Percentiles rank a stretch among this genome's conserved stretches.
phyloP scores from a whole-genome alignment of 1,140 invertebrate genomes.

The Caligus rogercresseyi region DNA sequence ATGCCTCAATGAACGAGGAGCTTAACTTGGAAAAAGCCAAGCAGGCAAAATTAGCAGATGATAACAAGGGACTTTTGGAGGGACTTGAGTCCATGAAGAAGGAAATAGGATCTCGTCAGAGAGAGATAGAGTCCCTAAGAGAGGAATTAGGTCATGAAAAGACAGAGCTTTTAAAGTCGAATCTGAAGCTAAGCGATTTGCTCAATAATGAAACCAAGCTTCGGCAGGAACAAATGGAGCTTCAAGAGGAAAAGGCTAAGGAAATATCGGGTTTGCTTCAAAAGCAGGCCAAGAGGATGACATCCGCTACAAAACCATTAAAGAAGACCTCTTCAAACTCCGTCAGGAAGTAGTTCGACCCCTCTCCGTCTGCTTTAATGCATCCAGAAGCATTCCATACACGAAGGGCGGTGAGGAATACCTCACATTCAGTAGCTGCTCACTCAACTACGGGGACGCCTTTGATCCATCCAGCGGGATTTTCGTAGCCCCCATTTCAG shows the following conservation, averaged over 20 bases:
- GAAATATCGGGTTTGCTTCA: neutral
- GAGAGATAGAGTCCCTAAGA: neutral
- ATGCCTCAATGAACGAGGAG: neutral
- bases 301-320: neutral
- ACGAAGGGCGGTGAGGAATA: conserved; percentile 15
- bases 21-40: neutral
- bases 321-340: neutral
- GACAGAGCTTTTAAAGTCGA: neutral
- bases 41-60: neutral
- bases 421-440: conserved; percentile 14
- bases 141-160: neutral
- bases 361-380: conserved; percentile 18
- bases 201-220: neutral
- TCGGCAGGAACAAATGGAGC: neutral
- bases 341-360: neutral
- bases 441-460: conserved; percentile 5
- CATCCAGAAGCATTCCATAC: conserved; percentile 12
- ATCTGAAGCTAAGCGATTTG: neutral
- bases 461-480: conserved; percentile 14
- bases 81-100: neutral
- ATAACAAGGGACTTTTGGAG: neutral
- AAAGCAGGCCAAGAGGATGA: neutral
- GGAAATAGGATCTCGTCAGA: neutral
- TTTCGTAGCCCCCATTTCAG: conserved; percentile 10
- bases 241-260: neutral